Conservation (phyloP, 2,113 vertebrate genomes). For the Micromys minutus region DNA sequence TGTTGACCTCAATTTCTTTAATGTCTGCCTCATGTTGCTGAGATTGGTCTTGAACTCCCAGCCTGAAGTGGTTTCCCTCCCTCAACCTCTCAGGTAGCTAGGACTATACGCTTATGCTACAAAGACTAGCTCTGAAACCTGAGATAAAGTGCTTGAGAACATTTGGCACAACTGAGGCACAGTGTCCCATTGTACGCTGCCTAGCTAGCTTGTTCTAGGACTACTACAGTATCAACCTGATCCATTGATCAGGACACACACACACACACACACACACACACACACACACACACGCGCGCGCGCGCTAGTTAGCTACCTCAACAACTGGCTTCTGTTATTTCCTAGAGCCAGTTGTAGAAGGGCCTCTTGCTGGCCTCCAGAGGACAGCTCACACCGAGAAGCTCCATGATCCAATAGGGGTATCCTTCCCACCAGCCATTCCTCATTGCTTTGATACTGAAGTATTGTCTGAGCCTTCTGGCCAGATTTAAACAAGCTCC, state of each 20-base stretch:
- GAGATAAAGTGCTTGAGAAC: not conserved
- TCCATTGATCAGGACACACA: not conserved
- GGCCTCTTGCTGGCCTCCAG: not conserved
- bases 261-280: not conserved
- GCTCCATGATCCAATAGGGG: not conserved
- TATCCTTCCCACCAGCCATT: not conserved
- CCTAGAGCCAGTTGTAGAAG: not conserved
- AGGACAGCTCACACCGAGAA: not conserved
- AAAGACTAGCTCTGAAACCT: not conserved
- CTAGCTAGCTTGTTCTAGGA: not conserved
- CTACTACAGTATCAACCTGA: not conserved
- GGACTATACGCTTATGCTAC: not conserved
- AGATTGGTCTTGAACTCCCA: not conserved
- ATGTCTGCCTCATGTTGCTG: not conserved
- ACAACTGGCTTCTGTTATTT: not conserved
- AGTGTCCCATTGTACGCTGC: too few relatives aligned
- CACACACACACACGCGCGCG: too few relatives aligned
- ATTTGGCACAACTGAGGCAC: not conserved
- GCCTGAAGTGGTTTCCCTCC: not conserved
- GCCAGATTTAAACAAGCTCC: not conserved
- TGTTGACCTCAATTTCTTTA: not conserved
- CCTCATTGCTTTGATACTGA: not conserved
- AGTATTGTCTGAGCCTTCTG: not conserved
- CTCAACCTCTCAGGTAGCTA: not conserved
- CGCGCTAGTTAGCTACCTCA: not conserved